Evolutionary conservation across 2,113 vertebrate species (phyloP).

Genomic region (Oxyura jamaicensis): DNA sequence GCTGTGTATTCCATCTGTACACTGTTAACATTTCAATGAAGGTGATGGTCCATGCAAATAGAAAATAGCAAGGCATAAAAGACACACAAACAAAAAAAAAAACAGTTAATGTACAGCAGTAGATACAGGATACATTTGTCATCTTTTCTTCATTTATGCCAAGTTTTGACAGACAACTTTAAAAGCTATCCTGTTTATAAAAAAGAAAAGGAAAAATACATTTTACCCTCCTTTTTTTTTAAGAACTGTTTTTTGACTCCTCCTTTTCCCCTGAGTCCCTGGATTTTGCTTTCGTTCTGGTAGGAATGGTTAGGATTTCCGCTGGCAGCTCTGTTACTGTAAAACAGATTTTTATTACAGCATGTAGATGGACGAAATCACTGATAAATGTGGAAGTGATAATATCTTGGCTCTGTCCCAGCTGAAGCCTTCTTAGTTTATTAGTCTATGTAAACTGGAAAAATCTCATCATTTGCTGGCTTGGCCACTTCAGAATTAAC

Average conservation of each 20-base stretch:
- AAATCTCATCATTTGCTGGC: conserved; percentile 15
- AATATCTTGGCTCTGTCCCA: conserved; percentile 28
- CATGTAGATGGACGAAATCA: not conserved
- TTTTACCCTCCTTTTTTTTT: conserved; percentile 51
- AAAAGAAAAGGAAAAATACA: not conserved
- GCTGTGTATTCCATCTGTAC: conserved; percentile 75
- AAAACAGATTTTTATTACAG: not conserved
- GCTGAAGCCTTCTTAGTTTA: conserved; percentile 40
- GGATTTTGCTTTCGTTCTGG: conserved; percentile 54
- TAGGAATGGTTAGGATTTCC: conserved; percentile 37
- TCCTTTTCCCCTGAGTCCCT: not conserved
- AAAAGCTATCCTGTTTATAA: conserved; percentile 40
- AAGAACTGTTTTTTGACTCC: conserved; percentile 52
- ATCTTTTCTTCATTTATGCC: conserved; percentile 71
- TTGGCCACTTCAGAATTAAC: conserved; percentile 24
- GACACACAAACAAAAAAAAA: not conserved
- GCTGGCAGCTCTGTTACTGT: conserved; percentile 32
- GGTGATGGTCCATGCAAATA: conserved; percentile 67
- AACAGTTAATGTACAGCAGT: conserved; percentile 24
- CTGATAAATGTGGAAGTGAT: conserved; percentile 25
- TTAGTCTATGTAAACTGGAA: conserved; percentile 68
- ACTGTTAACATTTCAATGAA: conserved; percentile 73
- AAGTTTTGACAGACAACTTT: conserved; percentile 68
- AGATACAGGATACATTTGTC: conserved; percentile 49
- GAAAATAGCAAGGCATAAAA: conserved; percentile 36